phyloP scores from a whole-genome alignment of 2,888 invertebrate species.

The Lagria hirta region DNA sequence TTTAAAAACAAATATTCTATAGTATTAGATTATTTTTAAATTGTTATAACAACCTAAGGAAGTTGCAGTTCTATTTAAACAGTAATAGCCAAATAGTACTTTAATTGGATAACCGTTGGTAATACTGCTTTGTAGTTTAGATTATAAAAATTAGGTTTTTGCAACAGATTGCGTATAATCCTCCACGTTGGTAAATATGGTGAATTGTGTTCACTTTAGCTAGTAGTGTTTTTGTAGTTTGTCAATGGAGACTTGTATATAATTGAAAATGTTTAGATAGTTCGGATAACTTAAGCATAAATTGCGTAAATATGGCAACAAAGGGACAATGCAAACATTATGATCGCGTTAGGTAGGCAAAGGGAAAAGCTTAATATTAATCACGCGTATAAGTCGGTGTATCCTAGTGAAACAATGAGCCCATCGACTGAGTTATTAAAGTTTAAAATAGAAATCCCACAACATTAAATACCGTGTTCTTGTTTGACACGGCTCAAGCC shows the following conservation, averaged over 20 bases:
- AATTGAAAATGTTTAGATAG: slow-evolving; percentile 11
- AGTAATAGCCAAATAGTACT: too few relatives aligned
- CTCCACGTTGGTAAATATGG: too few relatives aligned
- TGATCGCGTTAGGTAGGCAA: slow-evolving; percentile 18
- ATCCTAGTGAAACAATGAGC: slow-evolving; percentile 25
- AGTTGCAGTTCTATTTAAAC: too few relatives aligned
- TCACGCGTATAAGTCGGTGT: slow-evolving; percentile 25
- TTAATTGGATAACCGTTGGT: too few relatives aligned
- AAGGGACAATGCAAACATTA: slow-evolving; percentile 21
- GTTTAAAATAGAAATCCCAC: slow-evolving; percentile 32
- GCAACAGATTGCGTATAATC: too few relatives aligned
- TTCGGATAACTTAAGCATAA: slow-evolving; percentile 15
- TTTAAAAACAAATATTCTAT: too few relatives aligned
- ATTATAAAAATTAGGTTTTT: too few relatives aligned
- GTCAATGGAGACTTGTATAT: neutral
- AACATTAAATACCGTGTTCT: slow-evolving; percentile 33
- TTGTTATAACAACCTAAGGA: too few relatives aligned
- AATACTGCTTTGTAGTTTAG: too few relatives aligned
- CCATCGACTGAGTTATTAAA: slow-evolving; percentile 29
- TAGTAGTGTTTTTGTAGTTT: neutral
- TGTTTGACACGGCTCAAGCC: slow-evolving; percentile 32
- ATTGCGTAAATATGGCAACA: slow-evolving; percentile 19
- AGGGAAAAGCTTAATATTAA: slow-evolving; percentile 23
- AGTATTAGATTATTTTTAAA: too few relatives aligned
- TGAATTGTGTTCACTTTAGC: neutral